Evolutionary conservation across 2,113 vertebrate genomes (phyloP).

Genomic region (Myodes glareolus): DNA sequence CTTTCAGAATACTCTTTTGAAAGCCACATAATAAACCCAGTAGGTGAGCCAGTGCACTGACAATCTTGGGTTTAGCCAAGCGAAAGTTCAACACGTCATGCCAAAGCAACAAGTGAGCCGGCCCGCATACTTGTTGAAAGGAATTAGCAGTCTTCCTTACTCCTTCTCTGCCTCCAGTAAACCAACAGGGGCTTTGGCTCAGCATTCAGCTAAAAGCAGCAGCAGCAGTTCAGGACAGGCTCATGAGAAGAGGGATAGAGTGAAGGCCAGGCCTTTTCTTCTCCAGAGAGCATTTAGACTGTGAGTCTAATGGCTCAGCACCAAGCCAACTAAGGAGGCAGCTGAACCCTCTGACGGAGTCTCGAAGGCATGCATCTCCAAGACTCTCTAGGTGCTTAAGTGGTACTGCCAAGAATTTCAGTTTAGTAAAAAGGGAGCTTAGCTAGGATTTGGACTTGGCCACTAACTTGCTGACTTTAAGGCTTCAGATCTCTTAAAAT

Average conservation of each 20-base stretch:
- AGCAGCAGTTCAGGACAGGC: not conserved
- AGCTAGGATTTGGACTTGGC: constrained; percentile 63
- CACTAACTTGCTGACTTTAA: constrained; percentile 63
- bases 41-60: not conserved
- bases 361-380: not conserved
- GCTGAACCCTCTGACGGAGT: not conserved
- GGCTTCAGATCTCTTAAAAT: constrained; percentile 58
- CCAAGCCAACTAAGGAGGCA: not conserved
- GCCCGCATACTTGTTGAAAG: constrained; percentile 46
- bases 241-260: not conserved
- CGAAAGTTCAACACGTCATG: not conserved
- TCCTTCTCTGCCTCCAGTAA: constrained; percentile 56
- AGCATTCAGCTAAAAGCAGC: not conserved
- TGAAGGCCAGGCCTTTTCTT: not conserved
- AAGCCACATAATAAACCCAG: not conserved
- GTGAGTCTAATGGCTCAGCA: constrained; percentile 36
- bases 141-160: constrained; percentile 48
- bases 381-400: constrained; percentile 15
- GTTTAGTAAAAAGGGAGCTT: constrained; percentile 54
- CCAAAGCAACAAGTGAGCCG: constrained; percentile 51
- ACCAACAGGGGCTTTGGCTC: constrained; percentile 65
- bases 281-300: constrained; percentile 1
- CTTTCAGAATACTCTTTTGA: constrained; percentile 36
- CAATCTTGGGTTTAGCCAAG: not conserved
- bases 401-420: constrained; percentile 57